phyloP scores from a whole-genome alignment of 2,113 vertebrate species.

The Columba janthina region DNA sequence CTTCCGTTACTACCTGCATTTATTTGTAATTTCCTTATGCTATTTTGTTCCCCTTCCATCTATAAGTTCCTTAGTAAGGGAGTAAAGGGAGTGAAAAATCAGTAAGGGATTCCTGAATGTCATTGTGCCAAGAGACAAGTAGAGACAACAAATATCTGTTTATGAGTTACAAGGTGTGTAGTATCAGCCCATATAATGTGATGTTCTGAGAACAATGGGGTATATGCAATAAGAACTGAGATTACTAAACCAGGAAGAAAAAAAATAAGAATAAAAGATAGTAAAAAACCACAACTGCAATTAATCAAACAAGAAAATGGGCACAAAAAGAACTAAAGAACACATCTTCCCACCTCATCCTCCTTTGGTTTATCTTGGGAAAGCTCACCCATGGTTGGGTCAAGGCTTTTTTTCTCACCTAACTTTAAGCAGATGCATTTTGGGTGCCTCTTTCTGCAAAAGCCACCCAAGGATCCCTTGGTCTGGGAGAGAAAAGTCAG shows the following conservation, averaged over 20 bases:
- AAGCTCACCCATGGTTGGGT: not conserved
- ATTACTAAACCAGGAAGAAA: not conserved
- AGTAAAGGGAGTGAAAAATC: not conserved
- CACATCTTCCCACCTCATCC: not conserved
- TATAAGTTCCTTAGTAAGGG: not conserved
- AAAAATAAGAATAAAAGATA: not conserved
- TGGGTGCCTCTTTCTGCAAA: not conserved
- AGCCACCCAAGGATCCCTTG: not conserved
- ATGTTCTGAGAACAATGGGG: not conserved
- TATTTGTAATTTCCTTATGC: not conserved
- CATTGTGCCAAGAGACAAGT: not conserved
- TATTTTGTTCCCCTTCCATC: not conserved
- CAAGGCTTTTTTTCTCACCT: not conserved
- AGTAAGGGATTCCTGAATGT: not conserved
- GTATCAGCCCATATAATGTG: not conserved
- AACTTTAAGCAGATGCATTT: not conserved
- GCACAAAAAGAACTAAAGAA: not conserved
- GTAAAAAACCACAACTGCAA: not conserved
- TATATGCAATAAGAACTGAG: not conserved
- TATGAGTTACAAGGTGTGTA: constrained; percentile 16
- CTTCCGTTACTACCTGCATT: not conserved
- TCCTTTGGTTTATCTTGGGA: not conserved
- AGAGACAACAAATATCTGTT: not conserved
- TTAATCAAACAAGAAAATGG: not conserved
- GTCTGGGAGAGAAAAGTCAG: not conserved